phyloP scores from a whole-genome alignment of 2,113 vertebrate species.

The Neopipo cinnamomea region DNA sequence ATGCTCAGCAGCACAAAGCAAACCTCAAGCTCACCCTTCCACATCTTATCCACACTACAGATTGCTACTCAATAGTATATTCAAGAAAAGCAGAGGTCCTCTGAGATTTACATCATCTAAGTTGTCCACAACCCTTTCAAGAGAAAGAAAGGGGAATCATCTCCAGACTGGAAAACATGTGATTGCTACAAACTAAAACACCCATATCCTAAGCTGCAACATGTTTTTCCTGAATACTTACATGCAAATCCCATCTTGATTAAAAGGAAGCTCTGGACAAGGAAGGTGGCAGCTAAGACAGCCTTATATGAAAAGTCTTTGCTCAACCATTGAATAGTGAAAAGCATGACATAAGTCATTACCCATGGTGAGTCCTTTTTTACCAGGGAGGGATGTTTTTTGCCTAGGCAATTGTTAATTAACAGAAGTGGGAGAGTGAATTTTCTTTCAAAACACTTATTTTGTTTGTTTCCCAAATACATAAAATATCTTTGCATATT shows the following conservation, averaged over 20 bases:
- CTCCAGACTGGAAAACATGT: neutral
- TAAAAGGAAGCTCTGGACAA: neutral
- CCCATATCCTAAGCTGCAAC: neutral
- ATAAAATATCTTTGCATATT: neutral
- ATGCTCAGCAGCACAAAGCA: neutral
- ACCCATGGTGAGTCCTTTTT: neutral
- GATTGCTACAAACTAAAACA: neutral
- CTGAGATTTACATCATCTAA: neutral
- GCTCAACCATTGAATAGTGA: neutral
- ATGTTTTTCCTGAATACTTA: neutral
- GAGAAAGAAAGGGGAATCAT: neutral
- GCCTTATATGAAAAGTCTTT: neutral
- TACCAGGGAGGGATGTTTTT: neutral
- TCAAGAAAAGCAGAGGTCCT: neutral
- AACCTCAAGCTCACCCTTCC: neutral
- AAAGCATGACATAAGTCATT: neutral
- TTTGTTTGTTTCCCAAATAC: neutral
- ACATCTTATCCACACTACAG: neutral
- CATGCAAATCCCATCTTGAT: neutral
- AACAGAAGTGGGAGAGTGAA: neutral
- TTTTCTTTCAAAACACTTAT: neutral
- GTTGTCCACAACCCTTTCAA: neutral
- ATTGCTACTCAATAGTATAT: neutral
- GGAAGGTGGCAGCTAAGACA: neutral
- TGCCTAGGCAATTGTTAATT: constrained; percentile 8